Percentiles rank a stretch among this genome's conserved stretches.
Evolutionary conservation across 2,888 invertebrate genomes (phyloP).

Genomic region (Muscina levida): DNA sequence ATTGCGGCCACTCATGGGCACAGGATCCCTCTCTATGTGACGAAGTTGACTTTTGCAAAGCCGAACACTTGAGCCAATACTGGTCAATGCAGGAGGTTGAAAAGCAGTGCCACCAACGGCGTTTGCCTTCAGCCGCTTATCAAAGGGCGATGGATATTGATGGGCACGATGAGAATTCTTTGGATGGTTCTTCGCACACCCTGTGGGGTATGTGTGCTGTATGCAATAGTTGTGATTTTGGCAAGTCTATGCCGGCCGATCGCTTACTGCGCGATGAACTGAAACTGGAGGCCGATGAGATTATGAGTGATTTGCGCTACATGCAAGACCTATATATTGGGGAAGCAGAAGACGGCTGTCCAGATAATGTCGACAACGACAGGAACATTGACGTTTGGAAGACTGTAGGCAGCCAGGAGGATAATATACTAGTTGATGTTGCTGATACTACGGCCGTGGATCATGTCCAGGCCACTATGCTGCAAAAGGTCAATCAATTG

Average conservation of each 20-base stretch:
- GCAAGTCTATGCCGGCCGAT: conserved; percentile 74
- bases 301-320: conserved; percentile 75
- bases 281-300: conserved; percentile 75
- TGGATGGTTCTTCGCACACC: conserved; percentile 67
- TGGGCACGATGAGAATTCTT: conserved; percentile 51
- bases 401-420: conserved; percentile 1
- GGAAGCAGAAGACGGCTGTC: conserved; percentile 64
- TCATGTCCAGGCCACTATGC: conserved; percentile 58
- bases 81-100: conserved; percentile 74
- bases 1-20: conserved; percentile 38
- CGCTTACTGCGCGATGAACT: conserved; percentile 74
- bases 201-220: conserved; percentile 76
- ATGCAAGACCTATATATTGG: conserved; percentile 77
- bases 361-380: conserved; percentile 49
- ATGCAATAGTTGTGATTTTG: conserved; percentile 71
- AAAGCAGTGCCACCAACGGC: conserved; percentile 69
- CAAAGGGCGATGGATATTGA: conserved; percentile 38
- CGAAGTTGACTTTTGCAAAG: conserved; percentile 64
- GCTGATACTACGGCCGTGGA: neutral
- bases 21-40: conserved; percentile 55
- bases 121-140: conserved; percentile 44
- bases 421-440: neutral
- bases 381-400: conserved; percentile 45
- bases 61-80: conserved; percentile 57
- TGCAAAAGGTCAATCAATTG: conserved; percentile 73